Percentiles rank a stretch among this genome's conserved stretches.
phyloP scores from a whole-genome alignment of 2,113 vertebrate species.

The Caloenas nicobarica region DNA sequence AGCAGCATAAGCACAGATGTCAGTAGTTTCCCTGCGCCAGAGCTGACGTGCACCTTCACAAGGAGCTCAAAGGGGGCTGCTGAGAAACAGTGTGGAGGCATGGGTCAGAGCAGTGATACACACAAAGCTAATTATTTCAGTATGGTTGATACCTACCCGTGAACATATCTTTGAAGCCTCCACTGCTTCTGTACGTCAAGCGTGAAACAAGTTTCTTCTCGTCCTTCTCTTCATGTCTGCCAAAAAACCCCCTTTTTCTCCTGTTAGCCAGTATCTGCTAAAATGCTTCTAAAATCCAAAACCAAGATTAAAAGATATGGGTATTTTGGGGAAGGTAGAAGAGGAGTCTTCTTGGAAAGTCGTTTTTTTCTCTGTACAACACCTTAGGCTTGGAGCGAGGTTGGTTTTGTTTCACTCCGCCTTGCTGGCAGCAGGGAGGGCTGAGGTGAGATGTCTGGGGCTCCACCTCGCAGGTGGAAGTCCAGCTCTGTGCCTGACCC shows the following conservation, averaged over 20 bases:
- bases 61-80: neutral
- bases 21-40: accelerated
- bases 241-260: neutral
- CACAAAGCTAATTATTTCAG: neutral
- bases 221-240: neutral
- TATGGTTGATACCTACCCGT: neutral
- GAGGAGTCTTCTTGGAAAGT: neutral
- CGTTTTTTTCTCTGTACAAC: neutral
- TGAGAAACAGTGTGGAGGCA: neutral
- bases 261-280: neutral
- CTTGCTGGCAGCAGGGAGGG: neutral
- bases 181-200: neutral
- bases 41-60: neutral
- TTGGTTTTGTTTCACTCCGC: neutral
- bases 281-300: neutral
- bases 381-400: neutral
- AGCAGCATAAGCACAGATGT: neutral
- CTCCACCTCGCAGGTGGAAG: neutral
- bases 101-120: neutral
- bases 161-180: neutral
- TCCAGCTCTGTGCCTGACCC: neutral
- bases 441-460: neutral
- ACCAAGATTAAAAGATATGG: neutral
- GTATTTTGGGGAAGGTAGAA: neutral
- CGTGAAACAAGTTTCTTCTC: neutral